phyloP scores from a whole-genome alignment of 2,113 vertebrate genomes.

The Apodemus speciosus region DNA sequence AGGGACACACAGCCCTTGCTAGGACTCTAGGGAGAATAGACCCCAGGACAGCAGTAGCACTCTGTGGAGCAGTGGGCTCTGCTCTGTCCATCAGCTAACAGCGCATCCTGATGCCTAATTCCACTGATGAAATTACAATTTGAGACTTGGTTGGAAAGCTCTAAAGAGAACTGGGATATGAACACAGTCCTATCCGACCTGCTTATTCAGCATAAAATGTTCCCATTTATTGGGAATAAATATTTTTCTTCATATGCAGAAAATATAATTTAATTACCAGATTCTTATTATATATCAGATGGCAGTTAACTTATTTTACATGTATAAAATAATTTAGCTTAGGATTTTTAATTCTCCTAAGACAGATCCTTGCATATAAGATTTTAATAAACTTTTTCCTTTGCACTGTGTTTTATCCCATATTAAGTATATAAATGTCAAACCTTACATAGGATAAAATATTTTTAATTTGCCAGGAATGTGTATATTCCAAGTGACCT shows the following conservation, averaged over 20 bases:
- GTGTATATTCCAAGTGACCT: constrained; percentile 21
- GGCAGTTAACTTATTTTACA: constrained; percentile 21
- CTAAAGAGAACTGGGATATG: background rate
- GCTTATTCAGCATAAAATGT: constrained; percentile 2
- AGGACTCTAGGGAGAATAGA: background rate
- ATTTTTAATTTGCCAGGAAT: constrained; percentile 63
- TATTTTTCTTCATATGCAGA: constrained; percentile 69
- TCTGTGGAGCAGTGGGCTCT: background rate
- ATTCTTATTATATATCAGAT: constrained; percentile 76
- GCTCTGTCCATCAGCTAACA: background rate
- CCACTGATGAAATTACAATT: constrained; percentile 40
- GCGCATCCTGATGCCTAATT: background rate
- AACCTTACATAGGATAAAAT: constrained; percentile 29
- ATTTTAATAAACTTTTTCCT: constrained; percentile 72
- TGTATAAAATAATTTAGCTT: constrained; percentile 69
- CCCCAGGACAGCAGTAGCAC: background rate
- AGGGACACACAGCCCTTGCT: background rate
- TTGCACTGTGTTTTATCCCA: constrained; percentile 39
- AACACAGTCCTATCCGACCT: background rate
- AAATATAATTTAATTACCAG: constrained; percentile 73
- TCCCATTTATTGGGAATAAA: constrained; percentile 21
- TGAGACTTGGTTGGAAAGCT: background rate
- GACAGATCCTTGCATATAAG: constrained; percentile 72
- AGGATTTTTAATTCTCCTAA: constrained; percentile 69
- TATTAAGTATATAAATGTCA: constrained; percentile 68